Evolutionary conservation across 1,140 invertebrate genomes (phyloP), one percentile per base, ranked within the genome.

Genomic region (Cepaea nemoralis): DNA sequence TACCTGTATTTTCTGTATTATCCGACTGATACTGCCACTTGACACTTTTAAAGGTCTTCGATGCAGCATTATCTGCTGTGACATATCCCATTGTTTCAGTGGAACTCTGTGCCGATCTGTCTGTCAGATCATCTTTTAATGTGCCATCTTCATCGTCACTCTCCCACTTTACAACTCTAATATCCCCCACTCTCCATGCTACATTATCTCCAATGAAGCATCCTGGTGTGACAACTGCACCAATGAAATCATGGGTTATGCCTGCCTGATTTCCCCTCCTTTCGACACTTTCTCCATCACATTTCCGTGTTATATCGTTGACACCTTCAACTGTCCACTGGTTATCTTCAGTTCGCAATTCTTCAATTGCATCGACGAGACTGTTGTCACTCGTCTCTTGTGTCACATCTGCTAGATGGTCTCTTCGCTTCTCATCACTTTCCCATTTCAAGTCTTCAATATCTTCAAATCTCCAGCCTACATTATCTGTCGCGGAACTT

Each of bases 111-210:
- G n/a, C n/a, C n/a, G n/a, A n/a, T 35, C 16, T 24, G 1, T 63
- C 50, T 37, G 3, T 40, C 35, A 27, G 31, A 37, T 78, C 77
- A 40, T 40, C 55, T 3, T 69, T 37, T 14, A 10, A 31, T 42
- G 37, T 37, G 35, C 16, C 76, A 19, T 77, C 40, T 77, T 59
- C 39, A 75, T n/a, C 48, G 16, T 69, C 59, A 45, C 63, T 31
- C 55, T 22, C 50, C n/a, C 0, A 1, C 42, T 50, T 45, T 8
- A 35, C 67, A 31, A 12, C 33, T n/a, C 12, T n/a, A 66, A 66
- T 71, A 40, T 71, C 40, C 5, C 40, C 69, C 0, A 39, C 69
- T 6, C 33, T 63, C n/a, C n/a, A 63, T 1, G 0, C 16, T 16
- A 63, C 59, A 63, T 31, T 27, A 63, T 31, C 59, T 63, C 5